Percentiles rank a stretch among this genome's conserved stretches.
phyloP scores from a whole-genome alignment of 2,888 invertebrate genomes.

The Hypomecis punctinalis region DNA sequence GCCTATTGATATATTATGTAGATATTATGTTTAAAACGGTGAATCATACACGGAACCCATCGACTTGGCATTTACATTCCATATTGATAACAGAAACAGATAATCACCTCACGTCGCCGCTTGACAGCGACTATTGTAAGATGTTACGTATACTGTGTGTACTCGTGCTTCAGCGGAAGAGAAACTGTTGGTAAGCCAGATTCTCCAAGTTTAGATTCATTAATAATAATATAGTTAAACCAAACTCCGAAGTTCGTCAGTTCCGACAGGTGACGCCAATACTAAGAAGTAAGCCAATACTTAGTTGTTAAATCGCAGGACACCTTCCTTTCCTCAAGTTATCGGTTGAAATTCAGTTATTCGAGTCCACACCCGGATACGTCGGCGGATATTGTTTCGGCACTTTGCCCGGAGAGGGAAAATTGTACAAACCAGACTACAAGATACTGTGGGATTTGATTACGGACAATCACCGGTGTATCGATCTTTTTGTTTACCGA shows the following conservation, averaged over 20 bases:
- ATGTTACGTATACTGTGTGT: too few relatives aligned
- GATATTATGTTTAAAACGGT: too few relatives aligned
- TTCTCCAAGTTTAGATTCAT: too few relatives aligned
- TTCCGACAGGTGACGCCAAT: too few relatives aligned
- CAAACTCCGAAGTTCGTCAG: not conserved
- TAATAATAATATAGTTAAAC: not conserved
- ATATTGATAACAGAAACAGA: too few relatives aligned
- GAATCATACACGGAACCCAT: too few relatives aligned
- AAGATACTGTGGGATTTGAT: slow-evolving; percentile 22
- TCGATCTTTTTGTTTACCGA: slow-evolving; percentile 2
- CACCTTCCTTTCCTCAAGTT: slow-evolving; percentile 8
- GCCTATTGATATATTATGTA: too few relatives aligned
- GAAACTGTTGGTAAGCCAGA: too few relatives aligned
- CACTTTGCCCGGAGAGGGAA: slow-evolving; percentile 30
- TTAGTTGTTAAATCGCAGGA: slow-evolving; percentile 2
- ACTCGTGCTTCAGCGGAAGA: too few relatives aligned
- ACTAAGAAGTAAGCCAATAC: slow-evolving; percentile 14
- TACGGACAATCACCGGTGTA: slow-evolving; percentile 19
- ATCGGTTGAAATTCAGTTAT: slow-evolving; percentile 34
- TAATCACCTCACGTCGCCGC: too few relatives aligned
- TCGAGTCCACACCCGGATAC: slow-evolving; percentile 33
- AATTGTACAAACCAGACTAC: slow-evolving; percentile 33
- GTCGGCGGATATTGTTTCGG: slow-evolving; percentile 38
- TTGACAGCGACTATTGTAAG: too few relatives aligned
- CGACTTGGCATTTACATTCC: too few relatives aligned